These are phyloP conservation scores for Vimba vimba DNA, from an alignment of 2,113 vertebrate genomes.

Conservation along the genomic window DNA sequence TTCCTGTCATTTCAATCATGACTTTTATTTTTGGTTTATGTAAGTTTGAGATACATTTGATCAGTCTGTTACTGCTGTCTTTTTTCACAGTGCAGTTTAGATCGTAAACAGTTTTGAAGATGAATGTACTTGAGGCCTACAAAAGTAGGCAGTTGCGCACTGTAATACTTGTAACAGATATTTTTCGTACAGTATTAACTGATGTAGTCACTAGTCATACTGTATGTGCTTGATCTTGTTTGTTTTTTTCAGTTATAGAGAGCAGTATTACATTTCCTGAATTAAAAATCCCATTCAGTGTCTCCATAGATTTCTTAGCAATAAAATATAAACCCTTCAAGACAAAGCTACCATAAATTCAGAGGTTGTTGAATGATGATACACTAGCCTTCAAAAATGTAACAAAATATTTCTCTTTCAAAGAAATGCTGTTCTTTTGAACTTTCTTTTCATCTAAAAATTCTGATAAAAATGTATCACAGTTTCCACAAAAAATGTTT, in stretches of 20 bases:
- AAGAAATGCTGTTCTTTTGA: no score
- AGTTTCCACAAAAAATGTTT: no score
- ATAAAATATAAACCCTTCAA: background rate
- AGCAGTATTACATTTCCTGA: background rate
- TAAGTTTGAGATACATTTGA: constrained; percentile 1
- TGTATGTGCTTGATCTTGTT: background rate
- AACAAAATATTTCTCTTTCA: no score
- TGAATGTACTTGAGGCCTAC: background rate
- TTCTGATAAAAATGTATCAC: no score
- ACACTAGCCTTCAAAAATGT: no score
- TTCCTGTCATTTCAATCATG: constrained; percentile 36
- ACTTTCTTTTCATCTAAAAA: no score
- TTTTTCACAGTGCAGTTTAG: background rate
- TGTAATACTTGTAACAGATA: background rate
- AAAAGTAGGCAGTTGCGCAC: background rate
- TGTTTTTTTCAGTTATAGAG: background rate
- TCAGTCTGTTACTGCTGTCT: background rate
- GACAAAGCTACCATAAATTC: background rate
- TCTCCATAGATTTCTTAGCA: background rate
- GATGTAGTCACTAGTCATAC: background rate
- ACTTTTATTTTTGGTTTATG: constrained; percentile 17
- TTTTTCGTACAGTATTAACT: background rate
- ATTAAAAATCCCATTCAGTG: background rate
- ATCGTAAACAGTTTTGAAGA: background rate
- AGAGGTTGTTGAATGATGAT: background rate